Evolutionary conservation across 2,888 invertebrate species (phyloP), one percentile per base, ranked within the genome.

Genomic region (Pelosia muscerda): DNA sequence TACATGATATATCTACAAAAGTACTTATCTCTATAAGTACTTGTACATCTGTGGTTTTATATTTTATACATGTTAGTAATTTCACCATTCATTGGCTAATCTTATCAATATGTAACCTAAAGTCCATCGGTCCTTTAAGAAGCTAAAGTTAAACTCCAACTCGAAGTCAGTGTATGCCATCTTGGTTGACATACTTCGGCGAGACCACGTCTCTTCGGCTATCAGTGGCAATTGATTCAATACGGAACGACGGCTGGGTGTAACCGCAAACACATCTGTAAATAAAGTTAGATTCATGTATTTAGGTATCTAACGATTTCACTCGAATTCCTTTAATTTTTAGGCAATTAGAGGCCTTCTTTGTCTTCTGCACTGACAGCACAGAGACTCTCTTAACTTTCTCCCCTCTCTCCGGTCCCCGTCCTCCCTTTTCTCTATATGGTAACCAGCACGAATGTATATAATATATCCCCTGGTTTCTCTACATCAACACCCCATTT

Each of bases 91-190:
- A 13, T 56, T 56, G 26, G 19, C 9, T 56, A 25, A 55, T 55
- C 2, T n/a, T 22, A 34, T 34, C 2, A 25, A 26, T 25, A 55
- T 15, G 25, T 34, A 72, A 86, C 88, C 86, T 5, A 88, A 73
- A 4, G 73, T 25, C 88, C 88, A 88, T 2, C 68, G 65, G 0
- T 75, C 65, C 0, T 77, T 73, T 13, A 62, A 65, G 38, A 86
- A 84, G 26, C 65, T 79, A 65, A 86, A 88, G 15, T 86, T 82
- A 71, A 92, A 92, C 63, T 89, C 85, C 28, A 92, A 69, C 31
- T 90, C 89, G 25, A 91, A 90, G 49, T 91, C 90, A 0, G 84
- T 77, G 65, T 90, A 92, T 0, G 87, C 81, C 81, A 92, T 86
- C 13, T 84, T 87, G 0, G 90, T 92, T 8, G 84, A 83, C 3